Conservation (phyloP, 2,888 invertebrate species). For the Acleris laterana region DNA sequence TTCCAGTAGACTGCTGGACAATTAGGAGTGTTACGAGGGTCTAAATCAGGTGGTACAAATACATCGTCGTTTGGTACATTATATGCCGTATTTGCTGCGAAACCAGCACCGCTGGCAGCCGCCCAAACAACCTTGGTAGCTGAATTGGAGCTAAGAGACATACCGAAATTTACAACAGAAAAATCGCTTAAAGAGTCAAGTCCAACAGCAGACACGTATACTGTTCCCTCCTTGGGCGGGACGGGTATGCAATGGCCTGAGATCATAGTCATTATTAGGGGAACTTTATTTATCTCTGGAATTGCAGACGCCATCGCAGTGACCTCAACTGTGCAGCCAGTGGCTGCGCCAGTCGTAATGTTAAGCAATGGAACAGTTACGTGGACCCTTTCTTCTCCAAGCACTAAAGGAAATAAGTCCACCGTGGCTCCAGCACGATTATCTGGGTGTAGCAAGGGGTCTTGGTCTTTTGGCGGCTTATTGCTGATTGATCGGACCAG, state of each 20-base stretch:
- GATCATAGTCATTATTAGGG: constrained; percentile 66
- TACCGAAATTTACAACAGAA: constrained; percentile 59
- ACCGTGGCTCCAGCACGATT: constrained; percentile 69
- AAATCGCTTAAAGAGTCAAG: constrained; percentile 56
- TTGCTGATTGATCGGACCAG: constrained; percentile 56
- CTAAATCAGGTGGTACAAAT: constrained; percentile 61
- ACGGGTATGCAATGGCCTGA: constrained; percentile 71
- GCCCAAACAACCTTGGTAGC: constrained; percentile 68
- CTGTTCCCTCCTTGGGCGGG: constrained; percentile 62
- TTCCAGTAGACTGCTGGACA: constrained; percentile 73
- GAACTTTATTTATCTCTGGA: constrained; percentile 47
- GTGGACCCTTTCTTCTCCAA: constrained; percentile 64
- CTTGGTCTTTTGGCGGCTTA: constrained; percentile 62
- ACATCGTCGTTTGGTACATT: constrained; percentile 60
- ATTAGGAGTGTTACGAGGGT: constrained; percentile 40
- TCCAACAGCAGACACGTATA: constrained; percentile 64
- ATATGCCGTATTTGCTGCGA: constrained; percentile 57
- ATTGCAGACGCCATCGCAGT: constrained; percentile 48
- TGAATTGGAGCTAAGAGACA: constrained; percentile 56
- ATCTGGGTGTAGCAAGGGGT: constrained; percentile 62
- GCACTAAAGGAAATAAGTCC: constrained; percentile 67
- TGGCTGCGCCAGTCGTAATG: constrained; percentile 53
- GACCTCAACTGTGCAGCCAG: constrained; percentile 55
- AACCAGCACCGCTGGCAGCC: constrained; percentile 56
- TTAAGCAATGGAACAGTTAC: constrained; percentile 52